Evolutionary conservation across 2,888 invertebrate genomes (phyloP), one percentile per base, ranked within the genome.

Genomic region (Graphium colonna): DNA sequence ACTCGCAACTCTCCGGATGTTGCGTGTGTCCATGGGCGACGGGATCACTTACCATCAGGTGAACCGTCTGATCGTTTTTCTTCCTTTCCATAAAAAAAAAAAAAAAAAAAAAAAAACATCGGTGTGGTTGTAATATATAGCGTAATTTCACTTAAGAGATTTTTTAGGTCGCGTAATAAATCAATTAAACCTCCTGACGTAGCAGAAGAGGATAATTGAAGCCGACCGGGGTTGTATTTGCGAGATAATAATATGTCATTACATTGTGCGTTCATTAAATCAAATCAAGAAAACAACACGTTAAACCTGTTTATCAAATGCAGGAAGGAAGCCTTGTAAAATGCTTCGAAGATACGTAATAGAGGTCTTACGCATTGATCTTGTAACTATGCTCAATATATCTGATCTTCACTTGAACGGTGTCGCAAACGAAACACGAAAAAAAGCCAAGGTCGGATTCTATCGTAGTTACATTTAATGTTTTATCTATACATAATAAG

Each of bases 401-500:
- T 72, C 68, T 63, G 71, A 76, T 77, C 62, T 64, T 70, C 69
- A 62, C 69, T 71, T 71, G 67, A 74, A 73, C 71, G 64, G 56
- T 79, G 75, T 79, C 70, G 79, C 73, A 82, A 81, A 59, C 63
- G 59, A 69, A 68, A 65, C 57, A 79, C 77, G 79, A 63, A 68
- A 63, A 81, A 81, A 77, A 80, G 78, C 79, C 81, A 85, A 67
- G 81, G 81, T 73, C 77, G 71, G 79, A 81, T 79, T 64, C 69
- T 78, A 82, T 81, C 79, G 75, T 77, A 82, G 84, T 83, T 64
- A 70, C 74, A 75, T 78, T 73, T 74, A 76, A 74, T 77, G 67
- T 63, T 69, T 65, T 65, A 73, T 73, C 21, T 21, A 21, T 21
- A 21, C 5, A 21, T 21, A 21, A 21, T 21, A 21, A 21, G n/a